phyloP scores from a whole-genome alignment of 2,113 vertebrate genomes.

The Tinamus guttatus region DNA sequence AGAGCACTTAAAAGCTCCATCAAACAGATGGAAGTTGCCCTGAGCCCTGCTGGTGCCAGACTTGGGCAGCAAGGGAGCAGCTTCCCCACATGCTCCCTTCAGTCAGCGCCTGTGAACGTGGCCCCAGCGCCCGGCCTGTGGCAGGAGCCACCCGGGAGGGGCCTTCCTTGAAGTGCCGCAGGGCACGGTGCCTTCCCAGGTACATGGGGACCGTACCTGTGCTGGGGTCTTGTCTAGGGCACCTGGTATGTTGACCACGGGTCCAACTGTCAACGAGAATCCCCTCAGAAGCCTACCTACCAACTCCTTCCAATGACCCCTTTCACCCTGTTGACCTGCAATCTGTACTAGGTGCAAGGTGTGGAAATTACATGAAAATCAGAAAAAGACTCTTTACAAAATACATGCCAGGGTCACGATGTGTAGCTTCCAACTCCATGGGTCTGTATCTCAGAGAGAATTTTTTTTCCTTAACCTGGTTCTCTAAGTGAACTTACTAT shows the following conservation, averaged over 20 bases:
- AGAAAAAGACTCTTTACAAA: neutral
- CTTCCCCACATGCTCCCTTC: neutral
- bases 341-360: neutral
- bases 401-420: neutral
- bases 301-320: neutral
- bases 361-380: neutral
- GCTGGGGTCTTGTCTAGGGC: neutral
- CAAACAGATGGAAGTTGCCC: neutral
- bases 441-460: neutral
- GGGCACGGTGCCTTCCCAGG: neutral
- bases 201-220: neutral
- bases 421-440: neutral
- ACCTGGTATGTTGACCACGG: neutral
- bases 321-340: neutral
- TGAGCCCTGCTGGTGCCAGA: neutral
- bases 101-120: neutral
- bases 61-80: neutral
- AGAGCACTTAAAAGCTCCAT: neutral
- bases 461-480: slow-evolving; percentile 38
- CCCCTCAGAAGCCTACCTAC: neutral
- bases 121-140: neutral
- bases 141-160: neutral
- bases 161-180: neutral
- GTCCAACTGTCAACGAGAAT: neutral
- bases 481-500: slow-evolving; percentile 15